Conservation (phyloP, 2,797 vertebrate species). For the Pseudochaenichthys georgianus region DNA sequence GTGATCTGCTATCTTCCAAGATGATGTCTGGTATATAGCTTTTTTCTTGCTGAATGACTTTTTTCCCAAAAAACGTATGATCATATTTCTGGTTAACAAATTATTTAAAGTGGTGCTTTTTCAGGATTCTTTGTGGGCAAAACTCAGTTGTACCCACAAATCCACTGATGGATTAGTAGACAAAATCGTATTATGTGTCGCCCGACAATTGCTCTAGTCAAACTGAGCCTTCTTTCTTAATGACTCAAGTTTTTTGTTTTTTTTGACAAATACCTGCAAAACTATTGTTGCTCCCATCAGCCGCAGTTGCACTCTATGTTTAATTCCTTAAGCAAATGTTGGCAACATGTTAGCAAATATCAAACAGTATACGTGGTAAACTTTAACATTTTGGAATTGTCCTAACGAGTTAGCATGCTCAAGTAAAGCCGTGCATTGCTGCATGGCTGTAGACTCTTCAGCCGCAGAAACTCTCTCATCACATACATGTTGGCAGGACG, state of each 20-base stretch:
- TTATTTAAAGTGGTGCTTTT: no score
- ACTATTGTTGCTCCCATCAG: not conserved
- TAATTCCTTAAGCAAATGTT: not conserved
- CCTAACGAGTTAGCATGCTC: not conserved
- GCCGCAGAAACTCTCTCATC: not conserved
- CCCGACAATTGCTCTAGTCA: no score
- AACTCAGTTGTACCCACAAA: no score
- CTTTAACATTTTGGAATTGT: not conserved
- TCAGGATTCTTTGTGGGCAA: no score
- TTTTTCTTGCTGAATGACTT: no score
- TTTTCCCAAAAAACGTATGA: no score
- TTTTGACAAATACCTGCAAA: constrained; percentile 1
- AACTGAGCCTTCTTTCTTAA: no score
- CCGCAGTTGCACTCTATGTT: not conserved
- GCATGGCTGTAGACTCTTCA: not conserved
- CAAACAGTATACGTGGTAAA: not conserved
- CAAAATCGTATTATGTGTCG: no score
- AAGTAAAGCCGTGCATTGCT: not conserved
- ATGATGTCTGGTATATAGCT: no score
- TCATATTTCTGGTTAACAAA: no score
- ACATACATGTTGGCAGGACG: constrained; percentile 7
- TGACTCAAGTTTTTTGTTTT: not conserved
- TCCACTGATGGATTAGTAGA: no score
- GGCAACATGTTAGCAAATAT: not conserved
- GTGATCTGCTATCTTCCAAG: not conserved